Percentiles rank a stretch among this genome's conserved stretches.
These are phyloP conservation scores for Cataglyphis albicans DNA, from an alignment of 2,888 invertebrate genomes.

Conservation along the genomic window DNA sequence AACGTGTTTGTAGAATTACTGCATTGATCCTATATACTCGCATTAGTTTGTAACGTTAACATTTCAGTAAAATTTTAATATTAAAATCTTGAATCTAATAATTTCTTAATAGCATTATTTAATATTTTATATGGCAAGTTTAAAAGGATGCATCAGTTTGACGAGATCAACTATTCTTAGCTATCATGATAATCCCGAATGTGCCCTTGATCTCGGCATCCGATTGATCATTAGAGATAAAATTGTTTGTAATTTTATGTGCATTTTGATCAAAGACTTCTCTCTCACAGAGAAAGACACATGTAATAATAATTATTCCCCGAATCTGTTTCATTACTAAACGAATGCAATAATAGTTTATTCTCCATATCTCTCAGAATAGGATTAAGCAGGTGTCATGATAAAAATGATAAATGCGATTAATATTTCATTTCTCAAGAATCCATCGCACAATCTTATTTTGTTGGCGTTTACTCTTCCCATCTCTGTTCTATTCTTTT, in stretches of 20 bases:
- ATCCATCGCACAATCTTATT: constrained; percentile 60
- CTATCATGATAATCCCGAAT: constrained; percentile 54
- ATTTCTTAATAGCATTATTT: neutral
- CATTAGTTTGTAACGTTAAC: neutral
- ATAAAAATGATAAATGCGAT: neutral
- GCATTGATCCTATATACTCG: constrained; percentile 5
- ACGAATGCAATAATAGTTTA: constrained; percentile 22
- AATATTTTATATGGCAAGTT: constrained; percentile 12
- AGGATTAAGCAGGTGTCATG: neutral
- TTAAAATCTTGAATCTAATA: constrained; percentile 3
- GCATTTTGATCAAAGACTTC: constrained; percentile 51
- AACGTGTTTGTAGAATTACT: neutral
- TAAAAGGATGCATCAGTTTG: neutral
- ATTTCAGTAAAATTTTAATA: constrained; percentile 2
- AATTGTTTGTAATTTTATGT: constrained; percentile 37
- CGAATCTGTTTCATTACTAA: constrained; percentile 13
- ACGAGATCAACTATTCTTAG: constrained; percentile 1
- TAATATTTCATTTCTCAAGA: constrained; percentile 44
- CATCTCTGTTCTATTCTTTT: neutral
- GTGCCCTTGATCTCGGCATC: neutral
- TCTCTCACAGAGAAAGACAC: neutral
- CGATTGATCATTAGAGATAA: constrained; percentile 18
- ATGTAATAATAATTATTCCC: constrained; percentile 6
- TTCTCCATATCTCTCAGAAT: neutral
- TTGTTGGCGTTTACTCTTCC: constrained; percentile 55